phyloP scores from a whole-genome alignment of 2,888 invertebrate species.

The Drepana falcataria region DNA sequence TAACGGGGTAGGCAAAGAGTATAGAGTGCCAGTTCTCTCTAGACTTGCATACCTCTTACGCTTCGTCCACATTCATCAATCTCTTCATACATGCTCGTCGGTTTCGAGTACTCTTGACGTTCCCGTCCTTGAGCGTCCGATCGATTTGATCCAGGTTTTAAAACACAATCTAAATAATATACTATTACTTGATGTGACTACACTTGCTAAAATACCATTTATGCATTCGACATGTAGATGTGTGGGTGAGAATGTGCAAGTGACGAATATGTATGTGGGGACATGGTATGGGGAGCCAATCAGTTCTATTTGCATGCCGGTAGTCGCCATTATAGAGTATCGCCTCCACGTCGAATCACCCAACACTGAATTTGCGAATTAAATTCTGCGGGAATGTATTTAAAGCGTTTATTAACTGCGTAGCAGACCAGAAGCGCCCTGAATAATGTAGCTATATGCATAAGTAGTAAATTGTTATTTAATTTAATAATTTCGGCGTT shows the following conservation, averaged over 20 bases:
- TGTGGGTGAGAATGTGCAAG: constrained; percentile 18
- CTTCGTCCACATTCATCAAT: too few relatives aligned
- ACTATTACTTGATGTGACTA: too few relatives aligned
- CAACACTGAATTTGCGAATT: constrained; percentile 31
- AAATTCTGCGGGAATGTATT: constrained; percentile 43
- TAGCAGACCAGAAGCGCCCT: constrained; percentile 30
- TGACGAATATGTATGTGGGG: constrained; percentile 21
- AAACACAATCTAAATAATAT: too few relatives aligned
- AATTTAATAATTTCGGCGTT: constrained; percentile 32
- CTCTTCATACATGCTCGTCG: too few relatives aligned
- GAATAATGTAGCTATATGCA: constrained; percentile 38
- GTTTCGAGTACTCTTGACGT: too few relatives aligned
- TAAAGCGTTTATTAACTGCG: constrained; percentile 40
- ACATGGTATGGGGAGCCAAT: constrained; percentile 41
- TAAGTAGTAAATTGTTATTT: constrained; percentile 42
- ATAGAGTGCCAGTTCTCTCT: too few relatives aligned
- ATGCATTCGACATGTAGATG: constrained; percentile 2
- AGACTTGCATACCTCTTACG: too few relatives aligned
- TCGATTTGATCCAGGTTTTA: too few relatives aligned
- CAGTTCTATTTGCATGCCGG: constrained; percentile 58
- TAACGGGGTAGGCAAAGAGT: too few relatives aligned
- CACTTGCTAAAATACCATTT: too few relatives aligned
- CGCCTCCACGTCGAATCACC: constrained; percentile 23
- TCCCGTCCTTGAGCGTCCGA: too few relatives aligned
- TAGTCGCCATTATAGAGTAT: constrained; percentile 44